Conservation (phyloP, 1,140 invertebrate genomes). For the Papilio machaon region DNA sequence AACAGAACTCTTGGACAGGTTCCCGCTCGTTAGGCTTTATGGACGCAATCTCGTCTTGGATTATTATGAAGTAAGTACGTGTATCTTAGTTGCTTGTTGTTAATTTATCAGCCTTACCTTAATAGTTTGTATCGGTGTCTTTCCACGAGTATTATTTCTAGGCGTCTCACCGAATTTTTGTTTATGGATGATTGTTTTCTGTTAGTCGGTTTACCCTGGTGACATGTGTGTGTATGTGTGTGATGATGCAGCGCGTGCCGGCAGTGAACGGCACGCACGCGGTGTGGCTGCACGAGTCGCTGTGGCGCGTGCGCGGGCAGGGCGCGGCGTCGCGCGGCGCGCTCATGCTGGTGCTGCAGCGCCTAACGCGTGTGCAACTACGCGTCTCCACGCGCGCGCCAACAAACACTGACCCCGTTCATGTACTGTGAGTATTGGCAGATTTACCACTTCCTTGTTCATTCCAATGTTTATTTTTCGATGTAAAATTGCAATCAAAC, state of each 20-base stretch:
- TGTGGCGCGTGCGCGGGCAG: constrained; percentile 77
- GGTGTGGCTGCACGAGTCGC: constrained; percentile 84
- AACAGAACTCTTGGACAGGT: constrained; percentile 80
- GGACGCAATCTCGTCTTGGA: constrained; percentile 91
- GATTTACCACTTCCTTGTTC: no score
- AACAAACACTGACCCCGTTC: constrained; percentile 75
- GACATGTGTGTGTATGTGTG: not conserved
- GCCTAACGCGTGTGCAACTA: constrained; percentile 91
- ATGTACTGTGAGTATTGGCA: constrained; percentile 59
- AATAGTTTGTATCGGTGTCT: not conserved
- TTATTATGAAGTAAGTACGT: constrained; percentile 85
- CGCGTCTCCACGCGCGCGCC: constrained; percentile 88
- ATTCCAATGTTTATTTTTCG: not conserved
- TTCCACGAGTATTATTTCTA: not conserved
- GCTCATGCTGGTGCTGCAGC: constrained; percentile 95
- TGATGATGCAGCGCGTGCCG: constrained; percentile 54
- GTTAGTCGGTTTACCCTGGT: not conserved
- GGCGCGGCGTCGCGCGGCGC: constrained; percentile 65
- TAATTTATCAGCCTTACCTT: no score
- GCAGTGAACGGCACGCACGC: constrained; percentile 69
- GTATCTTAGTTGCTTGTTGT: not conserved
- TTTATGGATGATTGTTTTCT: not conserved
- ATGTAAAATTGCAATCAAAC: not conserved
- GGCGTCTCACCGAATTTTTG: no score
- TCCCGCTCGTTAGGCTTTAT: constrained; percentile 92